Evolutionary conservation across 2,113 vertebrate species (phyloP).

Genomic region (Dromas ardeola): DNA sequence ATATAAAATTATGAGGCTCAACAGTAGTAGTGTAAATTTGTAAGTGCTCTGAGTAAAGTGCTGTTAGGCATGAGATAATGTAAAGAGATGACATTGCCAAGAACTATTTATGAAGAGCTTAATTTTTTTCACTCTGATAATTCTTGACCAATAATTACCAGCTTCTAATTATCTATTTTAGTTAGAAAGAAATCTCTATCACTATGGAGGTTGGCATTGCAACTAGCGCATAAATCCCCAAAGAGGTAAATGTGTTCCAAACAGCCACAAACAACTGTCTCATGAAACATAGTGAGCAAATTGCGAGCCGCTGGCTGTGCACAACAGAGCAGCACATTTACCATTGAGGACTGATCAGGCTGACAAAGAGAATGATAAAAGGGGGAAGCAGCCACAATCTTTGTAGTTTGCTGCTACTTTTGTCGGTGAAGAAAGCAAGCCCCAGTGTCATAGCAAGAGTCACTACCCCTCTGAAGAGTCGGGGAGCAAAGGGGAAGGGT

Average conservation of each 20-base stretch:
- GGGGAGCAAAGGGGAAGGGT: not conserved
- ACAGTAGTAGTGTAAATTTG: constrained; percentile 69
- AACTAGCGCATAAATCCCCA: constrained; percentile 78
- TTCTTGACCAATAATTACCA: constrained; percentile 85
- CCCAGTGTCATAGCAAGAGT: not conserved
- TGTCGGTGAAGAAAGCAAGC: not conserved
- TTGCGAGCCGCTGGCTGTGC: constrained; percentile 78
- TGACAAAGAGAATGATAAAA: constrained; percentile 80
- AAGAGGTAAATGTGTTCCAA: constrained; percentile 83
- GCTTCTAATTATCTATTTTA: constrained; percentile 84
- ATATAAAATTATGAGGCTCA: constrained; percentile 70
- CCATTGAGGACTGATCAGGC: constrained; percentile 72
- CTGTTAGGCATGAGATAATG: constrained; percentile 74
- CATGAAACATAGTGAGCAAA: constrained; percentile 81
- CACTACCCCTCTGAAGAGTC: not conserved
- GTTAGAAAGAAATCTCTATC: constrained; percentile 82
- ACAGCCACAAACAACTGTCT: constrained; percentile 84
- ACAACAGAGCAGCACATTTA: constrained; percentile 75
- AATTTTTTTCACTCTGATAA: constrained; percentile 85
- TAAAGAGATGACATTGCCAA: constrained; percentile 79
- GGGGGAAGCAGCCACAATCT: constrained; percentile 64
- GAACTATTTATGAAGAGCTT: constrained; percentile 81
- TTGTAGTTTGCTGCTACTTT: constrained; percentile 51
- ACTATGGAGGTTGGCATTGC: constrained; percentile 79
- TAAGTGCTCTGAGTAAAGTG: constrained; percentile 69